phyloP scores from a whole-genome alignment of 2,113 vertebrate genomes.

The Apteryx mantelli region DNA sequence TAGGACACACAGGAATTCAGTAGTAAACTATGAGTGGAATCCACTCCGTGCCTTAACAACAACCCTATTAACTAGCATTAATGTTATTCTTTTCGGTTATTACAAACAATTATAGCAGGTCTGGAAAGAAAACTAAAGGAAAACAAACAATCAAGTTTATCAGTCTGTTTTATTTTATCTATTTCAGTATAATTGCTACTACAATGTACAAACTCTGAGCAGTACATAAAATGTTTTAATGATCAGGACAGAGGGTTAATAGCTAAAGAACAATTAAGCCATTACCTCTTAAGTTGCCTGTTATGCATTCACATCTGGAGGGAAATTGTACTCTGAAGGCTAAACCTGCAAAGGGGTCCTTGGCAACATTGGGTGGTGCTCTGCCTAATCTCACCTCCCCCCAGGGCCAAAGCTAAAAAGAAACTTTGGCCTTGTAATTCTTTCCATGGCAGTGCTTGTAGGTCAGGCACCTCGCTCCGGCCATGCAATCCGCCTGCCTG shows the following conservation, averaged over 20 bases:
- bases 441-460: background rate
- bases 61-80: background rate
- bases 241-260: slow-evolving; percentile 19
- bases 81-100: background rate
- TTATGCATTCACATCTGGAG: slow-evolving; percentile 22
- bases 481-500: rapidly evolving
- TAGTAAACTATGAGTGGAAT: background rate
- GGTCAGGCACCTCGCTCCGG: background rate
- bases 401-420: background rate
- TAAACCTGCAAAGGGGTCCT: background rate
- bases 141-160: slow-evolving; percentile 28
- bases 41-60: background rate
- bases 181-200: slow-evolving; percentile 16
- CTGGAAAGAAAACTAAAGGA: slow-evolving; percentile 32
- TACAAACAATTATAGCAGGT: background rate
- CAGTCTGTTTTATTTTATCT: slow-evolving; percentile 57
- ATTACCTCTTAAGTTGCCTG: background rate
- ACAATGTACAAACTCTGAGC: background rate
- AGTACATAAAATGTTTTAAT: slow-evolving; percentile 52
- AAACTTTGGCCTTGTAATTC: background rate
- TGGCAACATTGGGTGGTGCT: background rate
- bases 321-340: background rate
- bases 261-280: slow-evolving; percentile 34
- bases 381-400: slow-evolving; percentile 23
- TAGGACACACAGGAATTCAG: background rate